Base-by-base conservation (phyloP, 37 sponge, comb jelly and placozoan genomes). In the Beroe forskalii region DNA sequence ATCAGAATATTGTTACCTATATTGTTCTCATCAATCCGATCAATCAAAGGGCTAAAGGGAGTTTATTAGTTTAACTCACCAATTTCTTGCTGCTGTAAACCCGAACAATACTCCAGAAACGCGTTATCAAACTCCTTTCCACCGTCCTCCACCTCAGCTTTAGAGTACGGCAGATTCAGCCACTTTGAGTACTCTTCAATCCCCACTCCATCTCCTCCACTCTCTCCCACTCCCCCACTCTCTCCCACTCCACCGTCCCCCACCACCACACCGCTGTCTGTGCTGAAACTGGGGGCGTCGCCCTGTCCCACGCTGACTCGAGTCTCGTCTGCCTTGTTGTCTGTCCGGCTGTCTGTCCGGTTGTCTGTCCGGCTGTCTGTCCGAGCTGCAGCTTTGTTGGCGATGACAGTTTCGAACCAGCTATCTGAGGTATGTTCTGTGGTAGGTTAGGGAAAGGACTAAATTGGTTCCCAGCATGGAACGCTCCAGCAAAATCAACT, bases 391-490 rank as follows among this genome's bases (percentile, higher is more conserved):
- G 66, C 17, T 23, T 63, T 63, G 30, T 63, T 63, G 27, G 30
- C 66, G 3, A 63, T 28, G 28, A 63, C 66, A 22, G 24, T 22
- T n/a, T 63, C 66, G 27, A 63, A 63, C 66, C 66, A 63, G 30
- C 66, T 63, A 22, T 63, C 66, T 63, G 66, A 63, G 30, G 66
- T 22, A n/a, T 63, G 24, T 3, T 63, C 66, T 63, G 66, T 22
- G 24, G 30, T 63, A 63, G 66, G 30, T 22, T 63, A 28, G 30
- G 66, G 17, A 63, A 63, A 19, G 60, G n/a, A n/a, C n/a, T n/a
- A n/a, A n/a, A n/a, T n/a, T n/a, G n/a, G n/a, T n/a, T n/a, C n/a
- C n/a, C n/a, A n/a, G n/a, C n/a, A n/a, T n/a, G n/a, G n/a, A n/a
- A n/a, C n/a, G n/a, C n/a, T n/a, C n/a, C n/a, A n/a, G n/a, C n/a